phyloP scores from a whole-genome alignment of 1,140 invertebrate species.

The Euwallacea fornicatus region DNA sequence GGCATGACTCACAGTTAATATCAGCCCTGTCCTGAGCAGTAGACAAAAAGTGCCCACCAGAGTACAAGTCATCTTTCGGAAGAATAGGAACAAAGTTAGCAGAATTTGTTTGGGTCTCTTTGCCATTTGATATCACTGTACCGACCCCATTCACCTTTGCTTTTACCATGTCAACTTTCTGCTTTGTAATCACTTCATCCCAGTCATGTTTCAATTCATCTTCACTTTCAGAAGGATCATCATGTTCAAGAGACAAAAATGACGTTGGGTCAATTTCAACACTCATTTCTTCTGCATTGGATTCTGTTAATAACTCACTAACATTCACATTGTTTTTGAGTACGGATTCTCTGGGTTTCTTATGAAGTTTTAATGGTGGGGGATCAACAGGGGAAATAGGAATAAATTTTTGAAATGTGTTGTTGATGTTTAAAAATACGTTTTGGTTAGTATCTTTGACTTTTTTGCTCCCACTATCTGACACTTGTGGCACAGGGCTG shows the following conservation, averaged over 20 bases:
- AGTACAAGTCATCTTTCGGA: constrained; percentile 47
- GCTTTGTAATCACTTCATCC: constrained; percentile 45
- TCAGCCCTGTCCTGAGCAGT: constrained; percentile 28
- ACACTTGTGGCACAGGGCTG: constrained; percentile 10
- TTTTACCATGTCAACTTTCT: constrained; percentile 38
- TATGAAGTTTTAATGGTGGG: constrained; percentile 24
- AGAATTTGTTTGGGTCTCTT: constrained; percentile 17
- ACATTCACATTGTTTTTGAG: constrained; percentile 35
- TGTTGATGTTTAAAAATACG: constrained; percentile 48
- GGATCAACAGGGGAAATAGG: constrained; percentile 34
- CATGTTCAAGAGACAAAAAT: constrained; percentile 43
- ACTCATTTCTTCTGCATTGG: constrained; percentile 50
- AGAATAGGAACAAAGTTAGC: constrained; percentile 47
- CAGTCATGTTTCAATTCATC: constrained; percentile 43
- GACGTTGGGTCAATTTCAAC: constrained; percentile 49
- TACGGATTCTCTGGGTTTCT: constrained; percentile 20
- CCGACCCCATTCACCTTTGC: constrained; percentile 33
- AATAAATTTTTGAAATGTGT: constrained; percentile 47
- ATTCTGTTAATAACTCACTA: constrained; percentile 42
- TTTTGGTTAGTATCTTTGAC: constrained; percentile 48
- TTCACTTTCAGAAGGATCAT: constrained; percentile 34
- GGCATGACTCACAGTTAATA: constrained; percentile 45
- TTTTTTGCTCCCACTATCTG: constrained; percentile 20
- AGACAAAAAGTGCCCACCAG: constrained; percentile 47
- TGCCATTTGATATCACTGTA: constrained; percentile 24